phyloP scores from a whole-genome alignment of 2,113 vertebrate species.

The Hassar affinis region DNA sequence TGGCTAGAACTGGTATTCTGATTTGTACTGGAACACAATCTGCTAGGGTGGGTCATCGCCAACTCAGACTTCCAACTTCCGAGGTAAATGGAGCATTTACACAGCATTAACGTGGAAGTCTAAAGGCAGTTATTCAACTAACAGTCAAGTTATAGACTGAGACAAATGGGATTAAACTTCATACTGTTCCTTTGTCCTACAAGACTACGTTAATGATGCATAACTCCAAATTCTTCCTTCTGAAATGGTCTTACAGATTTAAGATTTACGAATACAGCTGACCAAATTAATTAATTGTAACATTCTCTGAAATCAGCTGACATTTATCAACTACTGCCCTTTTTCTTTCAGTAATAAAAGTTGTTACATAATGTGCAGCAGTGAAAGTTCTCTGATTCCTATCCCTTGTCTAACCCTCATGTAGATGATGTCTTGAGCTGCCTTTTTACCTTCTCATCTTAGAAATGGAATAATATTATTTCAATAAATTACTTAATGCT shows the following conservation, averaged over 20 bases:
- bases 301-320: not conserved
- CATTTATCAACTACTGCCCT: not conserved
- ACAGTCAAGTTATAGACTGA: not conserved
- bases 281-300: not conserved
- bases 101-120: too few species aligned
- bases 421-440: not conserved
- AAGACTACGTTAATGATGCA: not conserved
- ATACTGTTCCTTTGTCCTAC: not conserved
- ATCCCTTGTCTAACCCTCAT: not conserved
- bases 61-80: too few species aligned
- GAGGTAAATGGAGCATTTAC: too few species aligned
- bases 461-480: not conserved
- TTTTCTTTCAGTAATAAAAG: not conserved
- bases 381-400: not conserved
- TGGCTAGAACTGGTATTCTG: too few species aligned
- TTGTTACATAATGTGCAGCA: not conserved
- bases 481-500: too few species aligned
- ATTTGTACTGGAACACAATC: too few species aligned
- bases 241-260: not conserved
- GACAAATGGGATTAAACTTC: not conserved
- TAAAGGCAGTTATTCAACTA: not conserved
- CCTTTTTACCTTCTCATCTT: not conserved
- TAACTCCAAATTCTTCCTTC: not conserved
- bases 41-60: too few species aligned
- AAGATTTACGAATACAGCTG: not conserved